Evolutionary conservation across 2,888 invertebrate genomes (phyloP).

Genomic region (Argyresthia albistria): DNA sequence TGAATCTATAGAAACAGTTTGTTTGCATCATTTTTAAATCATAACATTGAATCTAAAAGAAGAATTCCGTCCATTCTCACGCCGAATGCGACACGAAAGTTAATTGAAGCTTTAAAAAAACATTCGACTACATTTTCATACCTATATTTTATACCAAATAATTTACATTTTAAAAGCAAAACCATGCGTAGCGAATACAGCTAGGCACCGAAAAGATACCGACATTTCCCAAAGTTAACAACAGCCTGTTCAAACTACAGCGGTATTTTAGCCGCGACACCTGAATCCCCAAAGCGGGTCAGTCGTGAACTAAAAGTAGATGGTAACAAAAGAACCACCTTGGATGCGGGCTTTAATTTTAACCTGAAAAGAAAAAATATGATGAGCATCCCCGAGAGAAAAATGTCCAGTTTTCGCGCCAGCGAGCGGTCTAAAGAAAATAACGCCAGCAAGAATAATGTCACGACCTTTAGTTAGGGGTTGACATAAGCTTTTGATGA

Average conservation of each 20-base stretch:
- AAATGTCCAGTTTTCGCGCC: conserved; percentile 9
- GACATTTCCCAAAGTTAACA: too few species aligned
- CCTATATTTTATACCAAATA: too few species aligned
- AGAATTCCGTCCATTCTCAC: too few species aligned
- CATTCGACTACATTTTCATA: too few species aligned
- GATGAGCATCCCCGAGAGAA: conserved; percentile 21
- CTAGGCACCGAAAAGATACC: too few species aligned
- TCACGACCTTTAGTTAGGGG: not conserved
- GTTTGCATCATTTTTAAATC: too few species aligned
- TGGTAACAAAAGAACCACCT: conserved; percentile 23
- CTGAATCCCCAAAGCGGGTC: conserved; percentile 15
- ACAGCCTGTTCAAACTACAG: conserved; percentile 21
- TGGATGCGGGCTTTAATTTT: conserved; percentile 22
- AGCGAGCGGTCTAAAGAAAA: not conserved
- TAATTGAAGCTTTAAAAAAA: too few species aligned
- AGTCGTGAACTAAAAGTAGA: conserved; percentile 18
- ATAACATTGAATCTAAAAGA: too few species aligned
- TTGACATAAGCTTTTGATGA: not conserved
- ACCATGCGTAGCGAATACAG: too few species aligned
- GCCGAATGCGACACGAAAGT: too few species aligned
- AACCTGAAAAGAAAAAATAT: conserved; percentile 27
- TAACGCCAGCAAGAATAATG: not conserved
- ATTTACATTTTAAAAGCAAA: too few species aligned
- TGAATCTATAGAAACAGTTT: too few species aligned
- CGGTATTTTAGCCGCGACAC: conserved; percentile 42